Conservation (phyloP, 2,888 invertebrate genomes). For the Timema cristinae region DNA sequence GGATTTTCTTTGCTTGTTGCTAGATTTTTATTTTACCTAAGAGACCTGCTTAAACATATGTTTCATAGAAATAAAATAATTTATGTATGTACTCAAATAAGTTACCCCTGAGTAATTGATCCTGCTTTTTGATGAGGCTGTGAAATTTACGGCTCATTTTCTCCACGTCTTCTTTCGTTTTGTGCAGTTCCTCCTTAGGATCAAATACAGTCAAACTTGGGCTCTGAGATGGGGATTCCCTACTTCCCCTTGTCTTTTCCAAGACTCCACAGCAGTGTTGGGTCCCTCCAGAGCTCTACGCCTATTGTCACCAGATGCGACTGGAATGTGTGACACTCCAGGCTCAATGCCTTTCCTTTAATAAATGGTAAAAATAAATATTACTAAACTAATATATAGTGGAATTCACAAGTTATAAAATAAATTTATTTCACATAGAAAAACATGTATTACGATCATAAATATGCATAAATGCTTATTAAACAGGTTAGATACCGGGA, state of each 20-base stretch:
- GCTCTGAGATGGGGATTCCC: constrained; percentile 26
- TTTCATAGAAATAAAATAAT: too few species aligned
- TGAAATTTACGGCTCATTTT: constrained; percentile 72
- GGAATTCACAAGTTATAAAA: too few species aligned
- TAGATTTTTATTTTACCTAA: too few species aligned
- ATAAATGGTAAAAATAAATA: neutral
- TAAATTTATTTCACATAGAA: too few species aligned
- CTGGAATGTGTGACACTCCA: constrained; percentile 25
- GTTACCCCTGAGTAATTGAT: constrained; percentile 73
- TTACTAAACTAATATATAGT: too few species aligned
- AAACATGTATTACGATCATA: too few species aligned
- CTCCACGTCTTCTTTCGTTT: constrained; percentile 68
- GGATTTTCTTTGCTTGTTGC: too few species aligned
- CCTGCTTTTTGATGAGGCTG: constrained; percentile 85
- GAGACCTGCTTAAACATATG: too few species aligned
- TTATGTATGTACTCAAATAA: too few species aligned
- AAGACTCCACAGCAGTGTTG: constrained; percentile 42
- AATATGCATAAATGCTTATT: too few species aligned
- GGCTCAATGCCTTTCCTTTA: too few species aligned
- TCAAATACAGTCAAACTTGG: constrained; percentile 22
- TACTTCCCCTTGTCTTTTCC: constrained; percentile 14
- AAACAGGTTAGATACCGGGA: too few species aligned
- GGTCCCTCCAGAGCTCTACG: constrained; percentile 35
- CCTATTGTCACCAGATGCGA: constrained; percentile 31
- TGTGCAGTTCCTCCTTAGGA: constrained; percentile 43